Conservation (phyloP, 1,140 invertebrate genomes). For the Eulimnadia texana region DNA sequence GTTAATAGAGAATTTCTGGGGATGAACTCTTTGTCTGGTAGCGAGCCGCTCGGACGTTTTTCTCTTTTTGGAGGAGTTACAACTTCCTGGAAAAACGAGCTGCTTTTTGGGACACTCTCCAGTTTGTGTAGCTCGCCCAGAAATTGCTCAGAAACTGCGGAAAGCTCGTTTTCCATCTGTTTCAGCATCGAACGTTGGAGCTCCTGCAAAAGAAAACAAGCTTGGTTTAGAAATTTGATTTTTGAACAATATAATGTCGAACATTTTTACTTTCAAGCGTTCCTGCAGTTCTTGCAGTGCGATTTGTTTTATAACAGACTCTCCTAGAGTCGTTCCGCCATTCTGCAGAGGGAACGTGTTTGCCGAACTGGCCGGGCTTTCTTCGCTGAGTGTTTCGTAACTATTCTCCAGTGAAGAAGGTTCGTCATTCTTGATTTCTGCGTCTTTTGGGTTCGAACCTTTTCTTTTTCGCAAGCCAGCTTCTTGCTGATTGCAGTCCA, state of each 20-base stretch:
- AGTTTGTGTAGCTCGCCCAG: neutral
- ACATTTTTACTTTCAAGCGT: neutral
- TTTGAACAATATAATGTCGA: neutral
- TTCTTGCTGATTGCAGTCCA: no score
- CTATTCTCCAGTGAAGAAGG: no score
- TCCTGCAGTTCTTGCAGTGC: neutral
- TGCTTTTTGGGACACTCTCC: neutral
- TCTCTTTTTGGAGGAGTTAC: conserved; percentile 17
- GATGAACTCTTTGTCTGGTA: conserved; percentile 49
- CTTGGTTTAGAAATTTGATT: neutral
- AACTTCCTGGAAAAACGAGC: neutral
- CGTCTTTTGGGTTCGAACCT: no score
- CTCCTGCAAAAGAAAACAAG: neutral
- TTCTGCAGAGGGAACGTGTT: no score
- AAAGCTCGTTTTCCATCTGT: neutral
- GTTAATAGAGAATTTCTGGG: conserved; percentile 56
- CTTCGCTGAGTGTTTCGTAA: neutral
- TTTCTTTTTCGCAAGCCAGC: no score
- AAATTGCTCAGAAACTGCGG: neutral
- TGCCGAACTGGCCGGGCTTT: neutral
- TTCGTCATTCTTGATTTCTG: no score
- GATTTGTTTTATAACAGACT: neutral
- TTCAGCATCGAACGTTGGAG: neutral
- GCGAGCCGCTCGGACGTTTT: conserved; percentile 24
- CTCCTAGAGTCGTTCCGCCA: neutral